A percentile compares a stretch with the other conserved stretches of the same genome.
Conservation (phyloP, 2,888 invertebrate genomes). For the Harpagoxenus sublaevis region DNA sequence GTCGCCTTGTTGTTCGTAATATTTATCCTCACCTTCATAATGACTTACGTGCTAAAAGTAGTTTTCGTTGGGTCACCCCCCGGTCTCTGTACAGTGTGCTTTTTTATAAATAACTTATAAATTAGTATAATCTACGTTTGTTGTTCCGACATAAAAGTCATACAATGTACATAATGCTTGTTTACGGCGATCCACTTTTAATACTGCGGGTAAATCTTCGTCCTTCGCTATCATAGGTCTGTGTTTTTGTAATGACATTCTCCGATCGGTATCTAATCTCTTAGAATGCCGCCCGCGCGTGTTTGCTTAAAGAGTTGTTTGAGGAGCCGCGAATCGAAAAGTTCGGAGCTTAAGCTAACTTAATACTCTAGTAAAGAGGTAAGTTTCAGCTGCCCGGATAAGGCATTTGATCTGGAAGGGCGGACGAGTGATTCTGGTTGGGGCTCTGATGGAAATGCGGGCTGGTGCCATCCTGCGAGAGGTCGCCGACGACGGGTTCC, state of each 20-base stretch:
- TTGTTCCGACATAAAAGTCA: constrained; percentile 66
- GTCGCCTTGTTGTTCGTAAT: constrained; percentile 27
- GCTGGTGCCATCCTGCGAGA: constrained; percentile 85
- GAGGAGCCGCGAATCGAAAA: constrained; percentile 63
- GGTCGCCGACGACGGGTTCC: constrained; percentile 84
- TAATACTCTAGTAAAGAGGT: constrained; percentile 84
- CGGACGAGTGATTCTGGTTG: constrained; percentile 85
- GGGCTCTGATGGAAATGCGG: constrained; percentile 85
- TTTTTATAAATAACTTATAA: constrained; percentile 82
- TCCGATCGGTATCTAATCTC: constrained; percentile 48
- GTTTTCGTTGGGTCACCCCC: constrained; percentile 69
- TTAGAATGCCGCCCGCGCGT: constrained; percentile 31
- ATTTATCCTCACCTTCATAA: constrained; percentile 59
- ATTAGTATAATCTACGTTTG: constrained; percentile 72
- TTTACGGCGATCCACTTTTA: constrained; percentile 80
- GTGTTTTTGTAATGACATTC: constrained; percentile 43
- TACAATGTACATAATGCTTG: constrained; percentile 75
- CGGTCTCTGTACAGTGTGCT: constrained; percentile 79
- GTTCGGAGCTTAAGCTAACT: constrained; percentile 68
- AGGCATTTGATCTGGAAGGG: constrained; percentile 85
- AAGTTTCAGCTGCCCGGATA: constrained; percentile 86
- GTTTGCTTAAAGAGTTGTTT: constrained; percentile 40
- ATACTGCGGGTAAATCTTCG: constrained; percentile 81
- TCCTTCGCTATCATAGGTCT: constrained; percentile 54
- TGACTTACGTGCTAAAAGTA: constrained; percentile 68